Evolutionary conservation across 35 echinoderm and acorn worm genomes (phyloP), one percentile per base, ranked within the genome.

Genomic region (Lytechinus pictus): DNA sequence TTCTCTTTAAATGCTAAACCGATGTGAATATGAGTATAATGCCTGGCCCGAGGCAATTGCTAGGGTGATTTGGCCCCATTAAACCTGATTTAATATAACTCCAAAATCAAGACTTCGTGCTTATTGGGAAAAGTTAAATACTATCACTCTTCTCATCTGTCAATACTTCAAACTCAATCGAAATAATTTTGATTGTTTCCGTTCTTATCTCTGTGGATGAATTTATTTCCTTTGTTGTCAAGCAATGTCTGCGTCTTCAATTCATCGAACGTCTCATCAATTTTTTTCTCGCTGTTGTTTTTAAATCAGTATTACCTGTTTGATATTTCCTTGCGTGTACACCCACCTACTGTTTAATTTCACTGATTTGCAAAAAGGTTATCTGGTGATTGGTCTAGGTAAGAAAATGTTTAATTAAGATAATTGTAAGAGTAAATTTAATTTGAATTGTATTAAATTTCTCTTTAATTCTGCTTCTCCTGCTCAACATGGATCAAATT

Each of bases 131-230:
- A 79, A 79, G 66, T 79, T 58, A 24, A 79, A 79, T 79, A n/a
- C 19, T 7, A 79, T 79, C 66, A 79, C 66, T 79, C 66, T 24
- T 24, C n/a, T 79, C 66, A 8, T 79, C 66, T 79, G 66, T 79
- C 66, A 79, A 7, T 79, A 79, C 66, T 24, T 79, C 66, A 79
- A 79, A 79, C 66, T 79, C 66, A 79, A 79, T 79, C 21, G 66
- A 16, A 79, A 79, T 79, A 79, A 79, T 79, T 79, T 79, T 79
- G 16, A 79, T 79, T 79, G 66, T 79, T 79, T 79, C 66, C 66
- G 66, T 79, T 79, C 66, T 16, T 79, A 79, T 79, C 66, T 79
- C 66, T 79, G n/a, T 79, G 16, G 66, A 79, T 79, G 66, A 79
- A 24, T 79, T 79, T 79, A 79, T 79, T 79, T 79, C 19, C 66